Evolutionary conservation across 1,140 invertebrate species (phyloP), one percentile per base, ranked within the genome.

Genomic region (Arctopsyche grandis): DNA sequence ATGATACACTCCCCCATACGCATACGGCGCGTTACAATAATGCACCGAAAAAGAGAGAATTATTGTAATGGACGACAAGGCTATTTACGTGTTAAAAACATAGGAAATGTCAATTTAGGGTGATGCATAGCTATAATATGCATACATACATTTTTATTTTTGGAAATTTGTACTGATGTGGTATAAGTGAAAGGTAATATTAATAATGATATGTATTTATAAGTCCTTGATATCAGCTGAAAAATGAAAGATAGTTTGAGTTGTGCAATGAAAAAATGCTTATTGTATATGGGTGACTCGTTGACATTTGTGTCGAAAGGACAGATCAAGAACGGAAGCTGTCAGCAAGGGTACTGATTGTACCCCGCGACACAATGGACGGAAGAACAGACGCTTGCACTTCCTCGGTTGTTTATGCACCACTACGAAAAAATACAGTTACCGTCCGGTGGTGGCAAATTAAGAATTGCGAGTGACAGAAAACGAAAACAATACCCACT

Each of bases 1-100:
- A 76, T 76, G 74, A 76, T 29, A 74, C 16, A 16, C 74, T 76
- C 74, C 74, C 74, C 29, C 56, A 22, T 43, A 10, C 26, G 22
- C 56, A 22, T 43, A 10, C 26, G 22, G 12, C 5, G 21, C 19
- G 9, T 29, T 26, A 74, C 26, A 66, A 26, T 66, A 22, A 22
- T 66, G 60, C 60, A 66, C 10, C n/a, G 24, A 69, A 69, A 69
- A 22, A 22, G 24, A 19, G 16, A 22, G 16, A 26, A 71, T 71
- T 1, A 22, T 71, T 71, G 24, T 71, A 71, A 71, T 71, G 26
- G 63, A 29, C 38, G 38, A 71, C 69, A 26, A 22, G 12, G 24
- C 29, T 38, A 38, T 38, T 38, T 38, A 38, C 3, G 29, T 7
- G 29, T 38, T 38, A 38, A 38, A 38, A 38, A 38, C 29, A 38